phyloP scores from a whole-genome alignment of 2,113 vertebrate species.

The Odocoileus hemionus region DNA sequence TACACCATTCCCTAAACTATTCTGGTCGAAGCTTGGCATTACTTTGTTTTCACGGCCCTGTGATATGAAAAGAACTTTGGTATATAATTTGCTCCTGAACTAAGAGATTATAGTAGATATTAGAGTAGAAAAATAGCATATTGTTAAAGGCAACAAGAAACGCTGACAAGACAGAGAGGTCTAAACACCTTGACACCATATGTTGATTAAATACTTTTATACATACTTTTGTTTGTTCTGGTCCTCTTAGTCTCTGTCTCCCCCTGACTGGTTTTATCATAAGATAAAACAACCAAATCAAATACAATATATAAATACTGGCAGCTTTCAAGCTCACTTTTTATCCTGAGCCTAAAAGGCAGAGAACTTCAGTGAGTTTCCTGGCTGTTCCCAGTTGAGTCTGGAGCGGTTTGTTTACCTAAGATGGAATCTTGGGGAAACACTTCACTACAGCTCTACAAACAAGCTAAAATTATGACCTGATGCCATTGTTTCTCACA shows the following conservation, averaged over 20 bases:
- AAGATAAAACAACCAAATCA: conserved; percentile 1
- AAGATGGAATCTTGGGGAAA: conserved; percentile 79
- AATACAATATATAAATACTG: conserved; percentile 69
- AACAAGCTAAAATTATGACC: conserved; percentile 79
- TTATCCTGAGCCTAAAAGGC: conserved; percentile 65
- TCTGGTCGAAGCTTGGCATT: background rate
- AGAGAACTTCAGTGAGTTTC: conserved; percentile 63
- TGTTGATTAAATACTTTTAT: conserved; percentile 6
- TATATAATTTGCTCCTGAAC: background rate
- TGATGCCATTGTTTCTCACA: conserved; percentile 79
- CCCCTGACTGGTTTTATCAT: conserved; percentile 40
- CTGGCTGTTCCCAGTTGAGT: conserved; percentile 73
- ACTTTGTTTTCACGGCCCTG: background rate
- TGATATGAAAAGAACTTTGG: background rate
- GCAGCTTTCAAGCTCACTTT: conserved; percentile 69
- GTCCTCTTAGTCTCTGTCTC: conserved; percentile 1
- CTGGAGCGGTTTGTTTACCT: conserved; percentile 77
- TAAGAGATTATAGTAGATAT: background rate
- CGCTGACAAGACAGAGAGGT: conserved; percentile 10
- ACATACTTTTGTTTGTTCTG: background rate
- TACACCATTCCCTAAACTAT: background rate
- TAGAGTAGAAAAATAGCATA: background rate
- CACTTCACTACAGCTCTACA: conserved; percentile 73
- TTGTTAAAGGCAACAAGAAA: background rate
- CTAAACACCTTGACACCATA: background rate